Evolutionary conservation across 2,797 vertebrate species (phyloP), one percentile per base, ranked within the genome.

Genomic region (Aplochiton taeniatus): DNA sequence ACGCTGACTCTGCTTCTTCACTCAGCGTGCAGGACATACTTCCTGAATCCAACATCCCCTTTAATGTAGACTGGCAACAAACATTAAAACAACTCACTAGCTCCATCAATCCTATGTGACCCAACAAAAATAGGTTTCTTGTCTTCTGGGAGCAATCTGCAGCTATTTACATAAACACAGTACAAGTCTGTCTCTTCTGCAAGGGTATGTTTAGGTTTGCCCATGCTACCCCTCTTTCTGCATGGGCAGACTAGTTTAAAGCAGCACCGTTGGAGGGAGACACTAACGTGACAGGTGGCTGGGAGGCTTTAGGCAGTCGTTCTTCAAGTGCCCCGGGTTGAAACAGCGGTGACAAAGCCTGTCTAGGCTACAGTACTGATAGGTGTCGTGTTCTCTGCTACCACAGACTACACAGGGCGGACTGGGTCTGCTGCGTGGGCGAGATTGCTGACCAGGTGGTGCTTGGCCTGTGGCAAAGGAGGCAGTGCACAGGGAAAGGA

Each of bases 51-150:
- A 63, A 16, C 65, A 71, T 62, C 3, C 61, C 31, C 8, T 58
- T 50, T 11, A 74, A 54, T 6, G 18, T 17, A 42, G 9, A 65
- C 41, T 12, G 46, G 18, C 18, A 60, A 45, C 57, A 8, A 7
- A 69, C 62, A 17, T 65, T 69, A 78, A 66, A 74, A 80, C 60
- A 70, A 14, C 4, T 65, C 61, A 67, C 54, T 70, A 11, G 58
- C 46, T 8, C 49, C 55, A 11, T 73, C 52, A 0, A 78, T 10
- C 55, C 16, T 56, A 20, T 72, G 58, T 9, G 69, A 71, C 4
- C 65, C 62, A 11, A 71, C 20, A 52, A 44, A 45, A 8, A 72
- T 58, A 4, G 61, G 47, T 17, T 16, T 74, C 42, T 58, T 61
- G 43, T 70, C 59, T 6, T 44, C n/a, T 56, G 64, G 50, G 8